Conservation (phyloP, 1,140 invertebrate genomes). For the Callitettix versicolor region DNA sequence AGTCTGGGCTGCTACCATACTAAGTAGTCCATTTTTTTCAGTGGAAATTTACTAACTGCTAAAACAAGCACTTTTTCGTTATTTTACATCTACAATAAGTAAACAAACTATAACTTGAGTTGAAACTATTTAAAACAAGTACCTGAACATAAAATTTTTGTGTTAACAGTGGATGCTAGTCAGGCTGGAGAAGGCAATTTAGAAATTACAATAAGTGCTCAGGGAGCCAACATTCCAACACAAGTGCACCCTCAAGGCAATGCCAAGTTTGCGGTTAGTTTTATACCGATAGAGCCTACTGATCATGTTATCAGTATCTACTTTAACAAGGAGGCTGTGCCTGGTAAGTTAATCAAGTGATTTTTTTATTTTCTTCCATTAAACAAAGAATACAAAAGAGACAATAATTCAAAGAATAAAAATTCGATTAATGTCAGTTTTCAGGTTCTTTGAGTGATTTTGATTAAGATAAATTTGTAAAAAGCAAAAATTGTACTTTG, state of each 20-base stretch:
- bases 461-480: no score
- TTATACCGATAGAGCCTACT: conserved; percentile 84
- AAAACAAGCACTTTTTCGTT: no score
- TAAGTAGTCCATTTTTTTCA: no score
- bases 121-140: no score
- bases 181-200: conserved; percentile 95
- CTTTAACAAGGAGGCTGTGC: conserved; percentile 81
- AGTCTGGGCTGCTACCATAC: no score
- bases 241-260: conserved; percentile 92
- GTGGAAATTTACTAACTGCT: no score
- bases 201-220: conserved; percentile 90
- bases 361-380: no score
- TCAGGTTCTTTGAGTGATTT: no score
- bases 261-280: conserved; percentile 85
- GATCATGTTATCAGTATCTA: conserved; percentile 93
- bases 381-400: neutral
- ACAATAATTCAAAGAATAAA: neutral
- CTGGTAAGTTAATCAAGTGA: conserved; percentile 34
- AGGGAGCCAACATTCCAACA: conserved; percentile 89
- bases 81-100: no score
- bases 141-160: no score
- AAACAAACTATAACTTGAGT: no score
- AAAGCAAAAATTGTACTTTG: no score
- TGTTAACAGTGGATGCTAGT: conserved; percentile 73
- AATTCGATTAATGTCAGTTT: neutral